phyloP scores from a whole-genome alignment of 2,113 vertebrate genomes.

The Pachyramphus minor region DNA sequence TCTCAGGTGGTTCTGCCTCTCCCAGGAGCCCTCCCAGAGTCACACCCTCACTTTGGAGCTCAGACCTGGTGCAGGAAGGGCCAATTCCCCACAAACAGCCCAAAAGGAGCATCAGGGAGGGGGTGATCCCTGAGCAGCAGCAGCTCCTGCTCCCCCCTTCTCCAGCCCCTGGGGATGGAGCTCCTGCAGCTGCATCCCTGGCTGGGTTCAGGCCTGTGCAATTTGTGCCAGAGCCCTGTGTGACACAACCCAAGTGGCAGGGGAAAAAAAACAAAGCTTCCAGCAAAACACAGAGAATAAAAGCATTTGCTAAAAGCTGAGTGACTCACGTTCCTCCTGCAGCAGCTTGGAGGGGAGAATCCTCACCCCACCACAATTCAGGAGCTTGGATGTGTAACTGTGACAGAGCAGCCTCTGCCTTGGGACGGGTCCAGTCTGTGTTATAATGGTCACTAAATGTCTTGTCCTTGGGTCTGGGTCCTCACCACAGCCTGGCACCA shows the following conservation, averaged over 20 bases:
- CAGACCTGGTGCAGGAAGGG: background rate
- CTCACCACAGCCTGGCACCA: background rate
- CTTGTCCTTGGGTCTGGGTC: background rate
- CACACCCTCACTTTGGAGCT: background rate
- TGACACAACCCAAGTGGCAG: background rate
- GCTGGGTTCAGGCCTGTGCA: rapidly evolving
- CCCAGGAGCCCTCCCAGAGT: background rate
- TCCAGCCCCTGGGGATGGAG: background rate
- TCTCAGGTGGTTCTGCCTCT: background rate
- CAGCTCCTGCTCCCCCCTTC: background rate
- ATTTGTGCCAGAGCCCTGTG: background rate
- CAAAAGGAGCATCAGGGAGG: background rate
- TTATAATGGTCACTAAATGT: rapidly evolving
- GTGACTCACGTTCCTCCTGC: background rate
- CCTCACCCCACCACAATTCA: background rate
- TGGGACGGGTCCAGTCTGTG: rapidly evolving
- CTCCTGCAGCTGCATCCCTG: background rate
- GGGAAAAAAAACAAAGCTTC: background rate
- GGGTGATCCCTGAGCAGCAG: background rate
- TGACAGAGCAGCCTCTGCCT: background rate
- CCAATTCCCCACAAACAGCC: background rate
- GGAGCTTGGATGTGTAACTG: rapidly evolving
- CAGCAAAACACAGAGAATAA: background rate
- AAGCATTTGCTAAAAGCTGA: background rate
- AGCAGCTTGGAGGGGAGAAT: background rate